A percentile compares a stretch with the other conserved stretches of the same genome.
These are phyloP conservation scores for Trogon melanurus DNA, from an alignment of 2,113 vertebrate species.

Conservation along the genomic window DNA sequence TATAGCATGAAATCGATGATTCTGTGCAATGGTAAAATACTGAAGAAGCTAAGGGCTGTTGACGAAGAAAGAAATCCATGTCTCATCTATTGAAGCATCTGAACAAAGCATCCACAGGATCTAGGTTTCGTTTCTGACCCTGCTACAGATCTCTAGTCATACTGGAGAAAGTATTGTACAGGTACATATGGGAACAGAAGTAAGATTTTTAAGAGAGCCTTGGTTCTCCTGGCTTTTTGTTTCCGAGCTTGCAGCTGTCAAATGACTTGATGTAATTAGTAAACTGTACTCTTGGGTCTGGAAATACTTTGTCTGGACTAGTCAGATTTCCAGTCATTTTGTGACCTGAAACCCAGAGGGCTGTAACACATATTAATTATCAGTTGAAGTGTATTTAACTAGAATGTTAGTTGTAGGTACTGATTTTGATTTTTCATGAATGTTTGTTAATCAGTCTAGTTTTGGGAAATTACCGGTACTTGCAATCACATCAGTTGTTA, in stretches of 20 bases:
- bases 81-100: neutral
- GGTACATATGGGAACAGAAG: neutral
- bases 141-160: neutral
- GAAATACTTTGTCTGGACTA: neutral
- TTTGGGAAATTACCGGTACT: neutral
- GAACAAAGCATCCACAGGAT: neutral
- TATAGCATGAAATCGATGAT: neutral
- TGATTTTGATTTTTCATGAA: neutral
- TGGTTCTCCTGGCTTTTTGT: neutral
- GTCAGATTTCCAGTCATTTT: neutral
- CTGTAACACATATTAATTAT: neutral
- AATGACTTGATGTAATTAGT: neutral
- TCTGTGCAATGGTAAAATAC: neutral
- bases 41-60: neutral
- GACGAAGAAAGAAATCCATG: neutral
- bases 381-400: neutral
- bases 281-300: neutral
- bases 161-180: neutral
- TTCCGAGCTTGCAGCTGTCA: neutral
- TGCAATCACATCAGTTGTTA: neutral
- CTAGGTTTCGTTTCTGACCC: neutral
- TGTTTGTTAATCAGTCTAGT: neutral
- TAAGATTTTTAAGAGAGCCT: neutral
- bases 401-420: neutral
- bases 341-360: neutral